phyloP scores from a whole-genome alignment of 2,797 vertebrate species.

The Danio kyathit region DNA sequence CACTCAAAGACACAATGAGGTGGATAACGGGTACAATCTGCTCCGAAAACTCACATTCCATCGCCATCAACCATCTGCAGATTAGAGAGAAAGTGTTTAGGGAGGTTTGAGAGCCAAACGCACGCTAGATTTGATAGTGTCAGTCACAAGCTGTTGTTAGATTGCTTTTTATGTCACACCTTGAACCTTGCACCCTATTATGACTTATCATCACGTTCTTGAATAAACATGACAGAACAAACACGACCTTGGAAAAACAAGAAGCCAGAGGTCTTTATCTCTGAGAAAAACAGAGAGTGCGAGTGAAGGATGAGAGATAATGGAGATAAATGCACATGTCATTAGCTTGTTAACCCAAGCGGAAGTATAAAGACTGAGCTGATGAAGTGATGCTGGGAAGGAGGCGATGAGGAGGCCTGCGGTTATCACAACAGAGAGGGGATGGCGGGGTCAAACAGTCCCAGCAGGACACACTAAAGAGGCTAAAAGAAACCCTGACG shows the following conservation, averaged over 20 bases:
- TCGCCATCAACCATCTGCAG: conserved; percentile 8
- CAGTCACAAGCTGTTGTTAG: neutral
- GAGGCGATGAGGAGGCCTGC: neutral
- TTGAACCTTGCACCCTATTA: neutral
- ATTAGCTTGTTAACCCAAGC: conserved; percentile 9
- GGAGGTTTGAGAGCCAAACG: neutral
- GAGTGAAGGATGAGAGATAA: conserved; percentile 6
- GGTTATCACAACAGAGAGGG: conserved; percentile 24
- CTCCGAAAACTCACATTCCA: conserved; percentile 22
- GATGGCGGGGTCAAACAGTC: conserved; percentile 22
- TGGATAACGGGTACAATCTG: conserved; percentile 9
- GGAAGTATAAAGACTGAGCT: neutral
- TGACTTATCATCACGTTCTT: conserved; percentile 13
- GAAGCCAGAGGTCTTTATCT: conserved; percentile 18
- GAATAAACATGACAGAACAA: conserved; percentile 22
- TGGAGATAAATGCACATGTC: neutral
- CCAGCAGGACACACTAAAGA: neutral
- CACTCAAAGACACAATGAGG: conserved; percentile 7
- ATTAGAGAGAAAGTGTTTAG: conserved; percentile 5
- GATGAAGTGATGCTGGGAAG: too few species aligned
- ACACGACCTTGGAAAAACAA: conserved; percentile 15
- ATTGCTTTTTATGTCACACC: neutral
- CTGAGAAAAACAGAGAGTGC: neutral
- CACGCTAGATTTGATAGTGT: neutral
- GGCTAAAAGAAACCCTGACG: neutral